Conservation (phyloP, 2,888 invertebrate species). For the Nineta flava region DNA sequence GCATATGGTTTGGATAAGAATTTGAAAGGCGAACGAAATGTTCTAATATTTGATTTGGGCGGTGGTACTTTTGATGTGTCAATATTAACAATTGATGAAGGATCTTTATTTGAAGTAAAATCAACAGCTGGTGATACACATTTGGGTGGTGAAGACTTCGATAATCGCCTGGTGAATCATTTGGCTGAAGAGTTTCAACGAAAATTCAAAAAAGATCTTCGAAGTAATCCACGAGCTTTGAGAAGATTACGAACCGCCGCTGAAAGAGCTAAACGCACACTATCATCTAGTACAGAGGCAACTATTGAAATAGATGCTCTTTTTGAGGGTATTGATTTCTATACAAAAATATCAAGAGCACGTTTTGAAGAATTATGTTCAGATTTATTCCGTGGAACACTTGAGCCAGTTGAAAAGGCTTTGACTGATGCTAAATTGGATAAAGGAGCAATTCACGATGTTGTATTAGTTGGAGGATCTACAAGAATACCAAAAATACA, state of each 20-base stretch:
- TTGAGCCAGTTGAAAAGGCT: slow-evolving; percentile 59
- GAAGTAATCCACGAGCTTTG: slow-evolving; percentile 45
- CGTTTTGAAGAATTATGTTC: slow-evolving; percentile 61
- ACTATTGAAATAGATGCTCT: slow-evolving; percentile 60
- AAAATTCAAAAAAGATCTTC: slow-evolving; percentile 53
- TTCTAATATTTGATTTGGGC: slow-evolving; percentile 37
- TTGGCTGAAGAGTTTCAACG: slow-evolving; percentile 56
- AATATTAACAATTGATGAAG: slow-evolving; percentile 46
- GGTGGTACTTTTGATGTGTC: slow-evolving; percentile 52
- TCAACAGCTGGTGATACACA: slow-evolving; percentile 38
- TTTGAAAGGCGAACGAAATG: slow-evolving; percentile 25
- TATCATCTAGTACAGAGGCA: slow-evolving; percentile 63
- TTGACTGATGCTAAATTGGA: slow-evolving; percentile 62
- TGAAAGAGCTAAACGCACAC: slow-evolving; percentile 62
- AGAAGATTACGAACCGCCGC: slow-evolving; percentile 58
- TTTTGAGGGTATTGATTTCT: slow-evolving; percentile 56
- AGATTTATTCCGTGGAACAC: slow-evolving; percentile 51
- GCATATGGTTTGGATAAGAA: slow-evolving; percentile 36
- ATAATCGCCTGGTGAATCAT: slow-evolving; percentile 48
- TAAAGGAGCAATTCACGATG: slow-evolving; percentile 58
- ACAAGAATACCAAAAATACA: slow-evolving; percentile 69
- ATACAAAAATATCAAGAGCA: slow-evolving; percentile 56
- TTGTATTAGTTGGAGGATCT: slow-evolving; percentile 69
- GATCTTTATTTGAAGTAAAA: slow-evolving; percentile 35
- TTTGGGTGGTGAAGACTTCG: slow-evolving; percentile 28